phyloP scores from a whole-genome alignment of 2,113 vertebrate genomes.

The Theristicus caerulescens region DNA sequence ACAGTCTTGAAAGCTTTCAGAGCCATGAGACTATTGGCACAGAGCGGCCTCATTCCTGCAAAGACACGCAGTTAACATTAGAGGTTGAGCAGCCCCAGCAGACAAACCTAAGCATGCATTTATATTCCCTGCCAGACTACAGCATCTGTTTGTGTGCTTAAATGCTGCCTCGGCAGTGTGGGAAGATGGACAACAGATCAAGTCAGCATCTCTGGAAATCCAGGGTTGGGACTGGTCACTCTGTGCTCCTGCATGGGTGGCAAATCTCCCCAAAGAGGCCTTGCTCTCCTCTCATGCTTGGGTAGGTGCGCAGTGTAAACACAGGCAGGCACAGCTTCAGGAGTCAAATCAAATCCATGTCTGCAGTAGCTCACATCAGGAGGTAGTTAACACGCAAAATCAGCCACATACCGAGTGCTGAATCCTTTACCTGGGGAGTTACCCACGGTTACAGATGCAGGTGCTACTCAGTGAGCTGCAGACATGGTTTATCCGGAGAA shows the following conservation, averaged over 20 bases:
- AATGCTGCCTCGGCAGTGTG: background rate
- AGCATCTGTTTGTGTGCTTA: background rate
- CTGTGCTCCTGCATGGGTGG: background rate
- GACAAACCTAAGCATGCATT: background rate
- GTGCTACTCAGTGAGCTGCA: background rate
- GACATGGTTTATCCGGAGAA: background rate
- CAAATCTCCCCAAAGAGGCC: background rate
- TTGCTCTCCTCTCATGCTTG: background rate
- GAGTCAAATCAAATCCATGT: background rate
- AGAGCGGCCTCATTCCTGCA: background rate
- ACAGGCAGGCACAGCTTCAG: background rate
- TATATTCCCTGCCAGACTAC: background rate
- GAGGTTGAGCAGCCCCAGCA: background rate
- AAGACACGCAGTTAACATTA: fast-evolving
- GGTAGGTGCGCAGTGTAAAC: fast-evolving
- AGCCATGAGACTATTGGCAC: background rate
- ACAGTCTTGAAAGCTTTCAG: background rate
- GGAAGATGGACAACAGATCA: background rate
- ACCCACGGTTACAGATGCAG: background rate
- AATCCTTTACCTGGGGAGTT: background rate
- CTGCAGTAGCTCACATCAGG: background rate
- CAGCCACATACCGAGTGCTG: background rate
- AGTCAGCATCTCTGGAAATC: background rate
- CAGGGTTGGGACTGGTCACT: background rate
- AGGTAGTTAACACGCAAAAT: background rate